These are phyloP conservation scores for Ferdinandea cuprea DNA, from an alignment of 2,888 invertebrate species.

Conservation along the genomic window DNA sequence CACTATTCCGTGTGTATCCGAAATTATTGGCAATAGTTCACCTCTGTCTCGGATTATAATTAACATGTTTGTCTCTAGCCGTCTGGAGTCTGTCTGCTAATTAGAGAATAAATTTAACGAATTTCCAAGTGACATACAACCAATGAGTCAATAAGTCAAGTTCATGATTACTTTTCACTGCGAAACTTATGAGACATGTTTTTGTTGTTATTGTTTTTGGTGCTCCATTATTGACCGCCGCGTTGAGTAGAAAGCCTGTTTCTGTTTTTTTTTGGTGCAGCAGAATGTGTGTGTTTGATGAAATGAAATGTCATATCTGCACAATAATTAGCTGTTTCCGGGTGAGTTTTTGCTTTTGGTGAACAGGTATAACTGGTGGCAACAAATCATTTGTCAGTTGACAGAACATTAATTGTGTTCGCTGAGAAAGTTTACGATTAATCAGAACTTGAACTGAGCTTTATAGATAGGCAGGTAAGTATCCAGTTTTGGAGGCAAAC, in stretches of 20 bases:
- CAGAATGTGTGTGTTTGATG: neutral
- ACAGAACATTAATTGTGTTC: neutral
- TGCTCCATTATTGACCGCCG: neutral
- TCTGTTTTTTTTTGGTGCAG: neutral
- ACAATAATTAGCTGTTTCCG: conserved; percentile 22
- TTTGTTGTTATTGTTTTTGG: neutral
- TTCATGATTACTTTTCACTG: conserved; percentile 17
- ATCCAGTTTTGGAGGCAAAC: neutral
- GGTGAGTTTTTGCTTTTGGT: neutral
- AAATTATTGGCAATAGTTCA: conserved; percentile 43
- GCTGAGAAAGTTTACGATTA: neutral
- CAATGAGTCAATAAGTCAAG: conserved; percentile 40
- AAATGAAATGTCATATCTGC: neutral
- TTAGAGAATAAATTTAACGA: conserved; percentile 26
- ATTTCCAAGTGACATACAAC: neutral
- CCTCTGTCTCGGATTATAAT: conserved; percentile 1
- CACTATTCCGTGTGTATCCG: neutral
- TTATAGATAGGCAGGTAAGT: neutral
- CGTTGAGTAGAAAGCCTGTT: neutral
- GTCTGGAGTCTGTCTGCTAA: conserved; percentile 51
- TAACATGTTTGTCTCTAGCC: conserved; percentile 20
- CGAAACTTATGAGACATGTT: neutral
- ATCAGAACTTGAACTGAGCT: neutral
- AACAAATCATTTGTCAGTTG: neutral
- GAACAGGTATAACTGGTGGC: conserved; percentile 23